A percentile compares a stretch with the other conserved stretches of the same genome.
phyloP scores from a whole-genome alignment of 2,888 invertebrate genomes.

The Invenusta paracnida region DNA sequence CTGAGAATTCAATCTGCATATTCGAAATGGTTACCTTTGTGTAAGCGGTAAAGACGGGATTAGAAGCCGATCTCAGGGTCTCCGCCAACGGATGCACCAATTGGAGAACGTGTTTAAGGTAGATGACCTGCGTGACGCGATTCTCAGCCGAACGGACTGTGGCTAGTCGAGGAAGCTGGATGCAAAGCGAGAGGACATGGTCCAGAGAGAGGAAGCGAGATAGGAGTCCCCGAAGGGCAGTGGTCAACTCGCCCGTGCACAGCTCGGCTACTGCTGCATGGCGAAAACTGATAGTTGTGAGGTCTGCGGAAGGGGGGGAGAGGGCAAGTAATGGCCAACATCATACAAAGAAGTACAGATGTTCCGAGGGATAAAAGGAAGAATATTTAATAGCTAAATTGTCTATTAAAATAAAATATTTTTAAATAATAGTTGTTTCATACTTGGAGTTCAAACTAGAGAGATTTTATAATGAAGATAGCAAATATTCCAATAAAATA shows the following conservation, averaged over 20 bases:
- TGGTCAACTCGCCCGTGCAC: conserved; percentile 67
- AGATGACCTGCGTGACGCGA: conserved; percentile 73
- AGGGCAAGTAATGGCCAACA: background rate
- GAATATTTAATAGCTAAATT: too few species aligned
- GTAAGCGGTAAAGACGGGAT: conserved; percentile 65
- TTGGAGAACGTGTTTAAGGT: conserved; percentile 74
- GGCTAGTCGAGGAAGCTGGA: conserved; percentile 57
- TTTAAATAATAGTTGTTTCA: too few species aligned
- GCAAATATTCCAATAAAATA: too few species aligned
- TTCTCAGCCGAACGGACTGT: conserved; percentile 67
- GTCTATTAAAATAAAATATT: too few species aligned
- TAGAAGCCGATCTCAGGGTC: conserved; percentile 64
- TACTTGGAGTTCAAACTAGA: too few species aligned
- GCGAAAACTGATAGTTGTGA: conserved; percentile 68
- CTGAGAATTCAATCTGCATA: too few species aligned
- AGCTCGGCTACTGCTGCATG: conserved; percentile 75
- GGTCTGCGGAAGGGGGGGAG: conserved; percentile 56
- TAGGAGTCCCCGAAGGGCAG: conserved; percentile 64
- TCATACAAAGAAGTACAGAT: too few species aligned
- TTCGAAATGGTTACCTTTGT: conserved; percentile 64
- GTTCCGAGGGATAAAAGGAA: too few species aligned
- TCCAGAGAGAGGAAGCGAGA: conserved; percentile 72
- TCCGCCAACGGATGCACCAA: conserved; percentile 67
- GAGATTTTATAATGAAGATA: too few species aligned
- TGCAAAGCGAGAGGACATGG: conserved; percentile 67